Percentiles rank a stretch among this genome's conserved stretches.
These are phyloP conservation scores for Anoncus sp. DNA, from an alignment of 2,888 invertebrate genomes.

Conservation along the genomic window DNA sequence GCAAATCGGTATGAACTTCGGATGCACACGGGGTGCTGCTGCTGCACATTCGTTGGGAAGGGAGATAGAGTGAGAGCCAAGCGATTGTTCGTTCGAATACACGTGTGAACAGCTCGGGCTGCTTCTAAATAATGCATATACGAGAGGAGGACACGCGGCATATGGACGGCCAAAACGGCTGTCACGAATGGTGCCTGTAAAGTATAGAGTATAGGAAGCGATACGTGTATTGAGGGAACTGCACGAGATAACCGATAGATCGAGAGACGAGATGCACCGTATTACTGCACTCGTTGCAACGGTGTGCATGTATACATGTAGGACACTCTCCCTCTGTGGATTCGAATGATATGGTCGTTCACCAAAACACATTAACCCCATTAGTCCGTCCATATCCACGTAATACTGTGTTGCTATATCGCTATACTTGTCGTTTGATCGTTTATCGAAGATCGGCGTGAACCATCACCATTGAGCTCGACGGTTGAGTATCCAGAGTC, in stretches of 20 bases:
- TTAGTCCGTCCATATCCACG: constrained; percentile 35
- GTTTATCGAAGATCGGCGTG: constrained; percentile 59
- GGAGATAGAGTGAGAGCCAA: constrained; percentile 16
- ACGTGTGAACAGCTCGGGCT: constrained; percentile 67
- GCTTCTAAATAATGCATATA: constrained; percentile 67
- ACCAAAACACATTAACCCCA: constrained; percentile 41
- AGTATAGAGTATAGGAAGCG: constrained; percentile 8
- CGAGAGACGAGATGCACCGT: constrained; percentile 17
- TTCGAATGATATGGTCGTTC: constrained; percentile 45
- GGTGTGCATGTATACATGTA: not conserved
- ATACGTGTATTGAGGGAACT: constrained; percentile 30
- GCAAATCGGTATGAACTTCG: constrained; percentile 47
- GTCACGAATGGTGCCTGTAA: constrained; percentile 14
- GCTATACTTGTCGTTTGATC: constrained; percentile 45
- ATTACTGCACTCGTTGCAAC: constrained; percentile 16
- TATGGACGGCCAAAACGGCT: constrained; percentile 21
- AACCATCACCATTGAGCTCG: constrained; percentile 68
- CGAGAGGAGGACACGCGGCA: constrained; percentile 54
- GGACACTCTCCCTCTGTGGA: constrained; percentile 26
- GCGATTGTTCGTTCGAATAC: constrained; percentile 63
- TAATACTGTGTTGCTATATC: constrained; percentile 9
- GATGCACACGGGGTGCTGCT: not conserved
- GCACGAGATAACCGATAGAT: constrained; percentile 43
- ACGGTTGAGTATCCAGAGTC: constrained; percentile 7
- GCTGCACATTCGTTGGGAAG: not conserved